Percentiles rank a stretch among this genome's conserved stretches.
These are phyloP conservation scores for Brotula barbata DNA, from an alignment of 2,797 vertebrate genomes.

Conservation along the genomic window DNA sequence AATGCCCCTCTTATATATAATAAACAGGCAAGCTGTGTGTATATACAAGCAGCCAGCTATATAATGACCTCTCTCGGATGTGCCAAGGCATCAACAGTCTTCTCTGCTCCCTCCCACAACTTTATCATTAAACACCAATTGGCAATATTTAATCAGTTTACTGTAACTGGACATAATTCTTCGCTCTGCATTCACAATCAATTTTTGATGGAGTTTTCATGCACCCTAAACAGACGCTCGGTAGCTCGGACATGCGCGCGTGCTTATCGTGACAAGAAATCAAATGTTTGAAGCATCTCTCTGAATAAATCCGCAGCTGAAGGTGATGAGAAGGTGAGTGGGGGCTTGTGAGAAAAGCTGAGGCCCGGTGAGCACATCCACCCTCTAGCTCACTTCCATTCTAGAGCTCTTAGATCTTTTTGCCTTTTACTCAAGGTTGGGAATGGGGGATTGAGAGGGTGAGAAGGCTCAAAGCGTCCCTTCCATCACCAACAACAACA, in stretches of 20 bases:
- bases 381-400: constrained; percentile 29
- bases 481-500: constrained; percentile 43
- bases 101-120: constrained; percentile 6
- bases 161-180: constrained; percentile 34
- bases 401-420: constrained; percentile 12
- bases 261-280: constrained; percentile 34
- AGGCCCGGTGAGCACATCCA: background rate
- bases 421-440: constrained; percentile 40
- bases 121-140: constrained; percentile 17
- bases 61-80: constrained; percentile 33
- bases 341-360: constrained; percentile 33
- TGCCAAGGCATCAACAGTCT: constrained; percentile 26
- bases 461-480: constrained; percentile 42
- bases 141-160: constrained; percentile 61
- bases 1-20: constrained; percentile 41
- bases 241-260: constrained; percentile 19
- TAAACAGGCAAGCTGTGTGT: constrained; percentile 37
- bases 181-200: constrained; percentile 18
- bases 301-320: constrained; percentile 47
- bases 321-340: constrained; percentile 54
- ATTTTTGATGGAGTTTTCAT: constrained; percentile 26
- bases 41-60: constrained; percentile 17
- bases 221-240: constrained; percentile 23
- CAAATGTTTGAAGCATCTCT: constrained; percentile 22
- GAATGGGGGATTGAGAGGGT: constrained; percentile 51